Base-by-base conservation (phyloP, 1,140 invertebrate species). In the Conus ventricosus region DNA sequence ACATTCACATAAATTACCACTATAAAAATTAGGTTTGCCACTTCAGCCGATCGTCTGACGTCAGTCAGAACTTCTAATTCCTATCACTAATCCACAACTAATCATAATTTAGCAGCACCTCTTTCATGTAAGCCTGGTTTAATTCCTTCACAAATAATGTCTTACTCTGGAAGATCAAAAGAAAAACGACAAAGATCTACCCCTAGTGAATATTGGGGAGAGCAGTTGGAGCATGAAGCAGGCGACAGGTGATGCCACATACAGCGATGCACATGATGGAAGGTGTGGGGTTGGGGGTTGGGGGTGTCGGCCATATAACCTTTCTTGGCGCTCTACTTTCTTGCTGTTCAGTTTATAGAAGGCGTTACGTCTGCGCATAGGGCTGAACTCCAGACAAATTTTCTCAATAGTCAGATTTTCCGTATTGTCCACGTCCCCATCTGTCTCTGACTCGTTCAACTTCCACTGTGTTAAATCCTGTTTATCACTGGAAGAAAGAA, bases 351-450 rank as follows among this genome's bases (percentile, higher is more conserved):
- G 27, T 81, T 81, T 81, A 81, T 81, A 23, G 80, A 81, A 81
- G 80, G 80, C 80, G 53, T 81, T 81, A 55, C 80, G 80, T 81
- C 80, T 81, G 39, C 80, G 80, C 80, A 81, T 81, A 81, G 80
- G 80, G 80, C 80, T 81, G 80, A 81, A 81, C 23, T 81, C 80
- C 80, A 81, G 80, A 81, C 80, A 81, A 54, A 81, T 81, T 81
- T 81, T 81, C 80, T 81, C 80, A 81, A 81, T 81, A 54, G 80
- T 81, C 80, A 81, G 80, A 81, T 81, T 81, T 5, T 81, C 80
- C 80, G 80, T 54, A 81, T 54, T 81, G 80, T 81, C 80, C 80
- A 55, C 51, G 23, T 81, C 80, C 10, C 80, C 80, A 55, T 81
- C 39, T 81, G 80, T 23, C 15, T 71, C 67, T 7, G 67, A 71